These are phyloP conservation scores for Lasiurus cinereus DNA, from an alignment of 2,113 vertebrate genomes.

Conservation along the genomic window DNA sequence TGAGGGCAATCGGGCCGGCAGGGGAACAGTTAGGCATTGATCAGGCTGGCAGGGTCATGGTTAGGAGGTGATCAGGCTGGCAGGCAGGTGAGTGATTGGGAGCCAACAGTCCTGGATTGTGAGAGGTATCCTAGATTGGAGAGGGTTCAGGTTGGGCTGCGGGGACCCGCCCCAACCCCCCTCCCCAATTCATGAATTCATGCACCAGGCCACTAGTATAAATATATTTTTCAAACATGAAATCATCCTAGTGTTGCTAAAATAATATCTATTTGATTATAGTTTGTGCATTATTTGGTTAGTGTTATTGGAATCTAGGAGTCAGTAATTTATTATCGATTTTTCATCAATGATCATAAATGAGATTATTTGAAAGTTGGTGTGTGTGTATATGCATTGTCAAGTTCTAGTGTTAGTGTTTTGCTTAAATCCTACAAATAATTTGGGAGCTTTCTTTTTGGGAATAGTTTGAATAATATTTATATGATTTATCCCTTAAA, in stretches of 20 bases:
- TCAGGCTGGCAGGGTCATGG: too few relatives aligned
- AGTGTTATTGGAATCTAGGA: neutral
- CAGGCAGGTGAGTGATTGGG: too few relatives aligned
- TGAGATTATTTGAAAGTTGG: neutral
- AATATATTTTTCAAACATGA: constrained; percentile 28
- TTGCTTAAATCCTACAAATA: constrained; percentile 2
- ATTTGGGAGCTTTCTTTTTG: neutral
- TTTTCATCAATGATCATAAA: neutral
- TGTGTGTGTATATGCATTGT: neutral
- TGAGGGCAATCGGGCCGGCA: too few relatives aligned
- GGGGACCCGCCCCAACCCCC: too few relatives aligned
- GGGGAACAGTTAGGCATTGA: too few relatives aligned
- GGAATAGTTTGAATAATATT: constrained; percentile 22
- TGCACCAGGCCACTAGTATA: neutral
- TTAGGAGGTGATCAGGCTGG: too few relatives aligned
- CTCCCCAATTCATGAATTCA: too few relatives aligned
- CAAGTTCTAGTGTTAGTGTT: neutral
- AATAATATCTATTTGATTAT: neutral
- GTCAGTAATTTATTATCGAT: constrained; percentile 21
- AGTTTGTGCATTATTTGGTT: neutral
- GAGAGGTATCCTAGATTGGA: too few relatives aligned
- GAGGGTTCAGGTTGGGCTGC: too few relatives aligned
- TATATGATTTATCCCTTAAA: neutral
- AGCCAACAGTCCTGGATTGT: too few relatives aligned
- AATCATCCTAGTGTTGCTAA: neutral